Conservation (phyloP, 2,888 invertebrate species). For the Xestobium rufovillosum region DNA sequence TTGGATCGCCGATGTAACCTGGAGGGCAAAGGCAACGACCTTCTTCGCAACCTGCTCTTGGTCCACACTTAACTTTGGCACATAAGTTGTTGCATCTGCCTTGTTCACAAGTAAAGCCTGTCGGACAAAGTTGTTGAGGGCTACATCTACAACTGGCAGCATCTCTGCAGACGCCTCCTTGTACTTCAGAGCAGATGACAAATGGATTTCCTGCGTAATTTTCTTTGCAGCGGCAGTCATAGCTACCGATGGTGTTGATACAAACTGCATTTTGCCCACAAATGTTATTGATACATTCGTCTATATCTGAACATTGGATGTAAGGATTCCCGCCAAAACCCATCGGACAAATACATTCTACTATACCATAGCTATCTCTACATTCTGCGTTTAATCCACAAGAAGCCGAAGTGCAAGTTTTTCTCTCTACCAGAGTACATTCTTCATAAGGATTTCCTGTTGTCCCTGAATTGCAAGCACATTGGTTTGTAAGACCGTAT, state of each 20-base stretch:
- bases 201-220: conserved; percentile 84
- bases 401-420: conserved; percentile 61
- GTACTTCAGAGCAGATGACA: conserved; percentile 66
- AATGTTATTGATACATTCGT: conserved; percentile 71
- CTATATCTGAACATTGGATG: conserved; percentile 74
- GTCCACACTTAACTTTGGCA: conserved; percentile 68
- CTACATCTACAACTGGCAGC: conserved; percentile 64
- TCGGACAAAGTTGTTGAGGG: conserved; percentile 64
- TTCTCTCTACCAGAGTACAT: conserved; percentile 64
- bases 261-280: conserved; percentile 83
- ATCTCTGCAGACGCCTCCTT: conserved; percentile 62
- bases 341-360: conserved; percentile 75
- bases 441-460: conserved; percentile 82
- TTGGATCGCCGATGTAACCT: conserved; percentile 69
- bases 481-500: conserved; percentile 67
- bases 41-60: conserved; percentile 70
- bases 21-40: conserved; percentile 75
- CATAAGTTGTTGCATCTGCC: conserved; percentile 73
- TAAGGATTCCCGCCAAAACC: conserved; percentile 85
- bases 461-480: conserved; percentile 76
- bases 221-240: conserved; percentile 81
- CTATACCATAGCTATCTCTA: conserved; percentile 61
- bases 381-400: conserved; percentile 79
- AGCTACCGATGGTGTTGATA: conserved; percentile 82
- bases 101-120: conserved; percentile 65